A percentile compares a stretch with the other conserved stretches of the same genome.
phyloP scores from a whole-genome alignment of 1,140 invertebrate species.

The Chlorops oryzae region DNA sequence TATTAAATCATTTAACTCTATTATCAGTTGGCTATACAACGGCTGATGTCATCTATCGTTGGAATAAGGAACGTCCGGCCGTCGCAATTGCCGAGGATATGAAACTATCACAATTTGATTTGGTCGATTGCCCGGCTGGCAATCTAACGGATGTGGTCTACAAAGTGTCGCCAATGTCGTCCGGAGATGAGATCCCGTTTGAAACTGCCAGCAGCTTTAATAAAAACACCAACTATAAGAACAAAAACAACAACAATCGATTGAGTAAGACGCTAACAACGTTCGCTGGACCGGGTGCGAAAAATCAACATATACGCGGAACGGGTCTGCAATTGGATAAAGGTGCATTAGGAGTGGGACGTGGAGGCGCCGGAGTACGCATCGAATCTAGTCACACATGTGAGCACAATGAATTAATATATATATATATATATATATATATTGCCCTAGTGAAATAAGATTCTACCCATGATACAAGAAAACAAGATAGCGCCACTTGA shows the following conservation, averaged over 20 bases:
- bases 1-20: neutral
- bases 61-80: slow-evolving; percentile 65
- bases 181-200: slow-evolving; percentile 32
- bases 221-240: slow-evolving; percentile 16
- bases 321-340: slow-evolving; percentile 40
- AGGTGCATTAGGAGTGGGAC: slow-evolving; percentile 33
- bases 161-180: slow-evolving; percentile 32
- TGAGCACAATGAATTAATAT: too few relatives aligned
- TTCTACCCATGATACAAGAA: too few relatives aligned
- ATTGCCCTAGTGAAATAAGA: too few relatives aligned
- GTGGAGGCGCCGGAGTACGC: slow-evolving; percentile 15
- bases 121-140: slow-evolving; percentile 69
- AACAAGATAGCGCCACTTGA: too few relatives aligned
- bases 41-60: slow-evolving; percentile 73
- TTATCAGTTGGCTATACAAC: slow-evolving; percentile 75
- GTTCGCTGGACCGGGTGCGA: slow-evolving; percentile 42
- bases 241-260: slow-evolving; percentile 11
- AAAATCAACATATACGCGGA: slow-evolving; percentile 44
- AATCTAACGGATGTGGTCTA: slow-evolving; percentile 59
- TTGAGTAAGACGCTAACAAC: slow-evolving; percentile 35
- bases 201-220: slow-evolving; percentile 2
- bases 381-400: too few relatives aligned
- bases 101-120: slow-evolving; percentile 80
- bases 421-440: too few relatives aligned
- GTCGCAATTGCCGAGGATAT: slow-evolving; percentile 77